Conservation (phyloP, 2,113 vertebrate genomes). For the Toxostoma redivivum region DNA sequence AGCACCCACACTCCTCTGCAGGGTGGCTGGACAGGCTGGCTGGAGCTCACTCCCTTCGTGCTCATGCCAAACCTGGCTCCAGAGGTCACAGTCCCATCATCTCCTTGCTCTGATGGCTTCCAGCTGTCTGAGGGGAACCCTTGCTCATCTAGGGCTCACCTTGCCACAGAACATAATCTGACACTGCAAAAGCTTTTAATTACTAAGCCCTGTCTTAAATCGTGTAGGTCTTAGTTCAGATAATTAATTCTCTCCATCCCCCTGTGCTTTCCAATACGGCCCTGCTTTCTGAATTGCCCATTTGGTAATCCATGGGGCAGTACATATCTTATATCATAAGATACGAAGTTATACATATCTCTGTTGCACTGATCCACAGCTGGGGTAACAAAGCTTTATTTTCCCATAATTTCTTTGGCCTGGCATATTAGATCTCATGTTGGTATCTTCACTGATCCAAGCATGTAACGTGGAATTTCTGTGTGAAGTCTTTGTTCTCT, state of each 20-base stretch:
- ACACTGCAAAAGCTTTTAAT: not conserved
- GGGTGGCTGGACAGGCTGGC: not conserved
- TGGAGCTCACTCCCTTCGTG: not conserved
- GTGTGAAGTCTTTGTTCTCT: not conserved
- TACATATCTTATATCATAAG: too few species aligned
- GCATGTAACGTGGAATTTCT: not conserved
- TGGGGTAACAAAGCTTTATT: not conserved
- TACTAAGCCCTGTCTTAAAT: not conserved
- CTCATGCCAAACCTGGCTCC: not conserved
- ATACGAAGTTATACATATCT: not conserved
- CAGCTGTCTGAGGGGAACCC: not conserved
- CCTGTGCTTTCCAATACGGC: not conserved
- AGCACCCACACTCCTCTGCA: not conserved
- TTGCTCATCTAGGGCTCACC: not conserved
- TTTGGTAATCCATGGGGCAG: not conserved
- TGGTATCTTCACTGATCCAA: not conserved
- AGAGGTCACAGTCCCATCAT: not conserved
- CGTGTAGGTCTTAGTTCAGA: not conserved
- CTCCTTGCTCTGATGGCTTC: not conserved
- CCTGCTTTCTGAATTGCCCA: not conserved
- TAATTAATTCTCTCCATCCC: not conserved
- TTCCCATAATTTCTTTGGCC: not conserved
- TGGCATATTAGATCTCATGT: not conserved
- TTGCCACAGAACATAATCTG: not conserved
- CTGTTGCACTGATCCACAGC: not conserved